phyloP scores from a whole-genome alignment of 2,888 invertebrate species.

The Melieria omissa region DNA sequence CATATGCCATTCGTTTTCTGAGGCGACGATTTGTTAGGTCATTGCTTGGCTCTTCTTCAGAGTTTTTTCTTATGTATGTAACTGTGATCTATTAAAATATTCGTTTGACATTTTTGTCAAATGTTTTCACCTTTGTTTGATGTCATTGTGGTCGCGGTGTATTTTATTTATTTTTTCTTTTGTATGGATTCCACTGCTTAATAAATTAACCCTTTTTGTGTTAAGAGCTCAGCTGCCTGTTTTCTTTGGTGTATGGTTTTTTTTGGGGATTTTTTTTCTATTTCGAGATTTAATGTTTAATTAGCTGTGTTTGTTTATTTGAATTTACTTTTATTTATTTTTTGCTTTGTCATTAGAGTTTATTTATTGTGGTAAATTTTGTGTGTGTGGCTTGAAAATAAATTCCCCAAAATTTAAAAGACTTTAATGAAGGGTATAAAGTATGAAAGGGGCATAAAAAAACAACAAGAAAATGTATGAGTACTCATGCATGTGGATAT shows the following conservation, averaged over 20 bases:
- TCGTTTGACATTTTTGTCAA: slow-evolving; percentile 47
- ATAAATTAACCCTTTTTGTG: neutral
- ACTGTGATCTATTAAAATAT: neutral
- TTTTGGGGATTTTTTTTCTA: neutral
- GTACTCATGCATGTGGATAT: no score
- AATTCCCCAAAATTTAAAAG: no score
- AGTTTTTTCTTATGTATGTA: no score
- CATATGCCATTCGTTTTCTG: no score
- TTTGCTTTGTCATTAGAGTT: slow-evolving; percentile 27
- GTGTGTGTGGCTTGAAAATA: neutral
- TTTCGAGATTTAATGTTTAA: slow-evolving; percentile 21
- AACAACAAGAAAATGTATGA: no score
- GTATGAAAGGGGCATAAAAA: no score
- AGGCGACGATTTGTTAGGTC: no score
- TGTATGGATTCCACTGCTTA: neutral
- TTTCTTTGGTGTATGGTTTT: neutral
- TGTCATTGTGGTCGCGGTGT: neutral
- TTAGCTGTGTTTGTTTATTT: slow-evolving; percentile 38
- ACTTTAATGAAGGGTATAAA: no score
- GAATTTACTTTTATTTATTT: slow-evolving; percentile 20
- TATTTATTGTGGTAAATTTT: slow-evolving; percentile 29
- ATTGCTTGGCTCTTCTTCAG: no score
- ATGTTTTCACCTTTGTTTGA: slow-evolving; percentile 58
- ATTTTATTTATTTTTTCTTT: neutral
- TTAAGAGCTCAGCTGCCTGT: no score